Evolutionary conservation across 2,797 vertebrate genomes (phyloP).

Genomic region (Argyrosomus regius): DNA sequence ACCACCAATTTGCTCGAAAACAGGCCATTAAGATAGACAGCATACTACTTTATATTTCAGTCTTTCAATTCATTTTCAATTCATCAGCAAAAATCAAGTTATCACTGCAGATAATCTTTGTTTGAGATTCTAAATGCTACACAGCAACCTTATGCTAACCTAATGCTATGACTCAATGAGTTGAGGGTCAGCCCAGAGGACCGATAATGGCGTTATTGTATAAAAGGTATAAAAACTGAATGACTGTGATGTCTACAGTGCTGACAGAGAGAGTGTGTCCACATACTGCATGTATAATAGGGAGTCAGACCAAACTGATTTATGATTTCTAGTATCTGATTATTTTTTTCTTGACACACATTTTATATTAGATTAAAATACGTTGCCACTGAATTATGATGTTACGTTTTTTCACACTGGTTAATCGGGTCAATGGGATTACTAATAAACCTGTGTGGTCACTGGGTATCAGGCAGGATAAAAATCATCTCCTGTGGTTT

Average conservation of each 20-base stretch:
- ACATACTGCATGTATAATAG: neutral
- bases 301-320: neutral
- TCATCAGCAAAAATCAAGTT: no score
- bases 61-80: no score
- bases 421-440: slow-evolving; percentile 54
- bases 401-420: slow-evolving; percentile 16
- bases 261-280: neutral
- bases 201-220: no score
- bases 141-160: no score
- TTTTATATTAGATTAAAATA: neutral
- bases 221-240: slow-evolving; percentile 5
- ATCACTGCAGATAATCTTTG: no score
- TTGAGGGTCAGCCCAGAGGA: no score
- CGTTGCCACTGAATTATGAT: neutral
- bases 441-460: slow-evolving; percentile 12
- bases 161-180: no score
- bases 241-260: neutral
- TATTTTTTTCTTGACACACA: neutral
- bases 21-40: no score
- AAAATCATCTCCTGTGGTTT: slow-evolving; percentile 84
- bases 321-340: neutral
- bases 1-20: no score
- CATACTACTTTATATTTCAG: no score
- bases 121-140: no score
- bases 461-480: slow-evolving; percentile 50